A percentile compares a stretch with the other conserved stretches of the same genome.
Conservation (phyloP, 1,140 invertebrate genomes). For the Protaetia brevitarsis region DNA sequence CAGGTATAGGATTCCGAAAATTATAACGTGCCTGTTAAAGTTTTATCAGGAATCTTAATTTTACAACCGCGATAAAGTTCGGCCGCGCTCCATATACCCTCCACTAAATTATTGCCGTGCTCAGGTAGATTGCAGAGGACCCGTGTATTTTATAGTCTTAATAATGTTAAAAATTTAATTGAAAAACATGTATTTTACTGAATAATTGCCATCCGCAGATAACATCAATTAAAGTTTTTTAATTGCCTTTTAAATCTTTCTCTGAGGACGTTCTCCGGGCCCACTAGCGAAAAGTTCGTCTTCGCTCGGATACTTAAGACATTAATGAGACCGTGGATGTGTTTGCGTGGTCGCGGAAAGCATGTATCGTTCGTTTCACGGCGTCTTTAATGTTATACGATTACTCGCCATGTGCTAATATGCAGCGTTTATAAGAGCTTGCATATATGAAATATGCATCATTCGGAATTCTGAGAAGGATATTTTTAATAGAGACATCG, state of each 20-base stretch:
- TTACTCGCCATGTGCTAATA: not conserved
- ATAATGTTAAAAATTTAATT: slow-evolving; percentile 12
- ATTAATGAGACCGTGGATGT: slow-evolving; percentile 8
- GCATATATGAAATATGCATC: not conserved
- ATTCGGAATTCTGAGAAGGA: not conserved
- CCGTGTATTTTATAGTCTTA: not conserved
- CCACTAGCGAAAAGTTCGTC: slow-evolving; percentile 3
- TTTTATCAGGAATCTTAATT: not conserved
- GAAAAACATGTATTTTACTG: slow-evolving; percentile 15
- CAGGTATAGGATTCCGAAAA: too few species aligned
- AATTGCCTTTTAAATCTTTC: slow-evolving; percentile 10
- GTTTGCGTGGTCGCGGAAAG: slow-evolving; percentile 11
- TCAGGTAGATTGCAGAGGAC: not conserved
- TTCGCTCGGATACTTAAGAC: not conserved
- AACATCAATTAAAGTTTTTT: slow-evolving; percentile 15
- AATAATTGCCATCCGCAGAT: slow-evolving; percentile 16
- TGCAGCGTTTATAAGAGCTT: not conserved
- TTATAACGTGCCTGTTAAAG: too few species aligned
- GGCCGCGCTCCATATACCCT: not conserved
- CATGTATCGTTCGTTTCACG: not conserved
- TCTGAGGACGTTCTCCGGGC: not conserved
- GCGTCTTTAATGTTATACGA: slow-evolving; percentile 16
- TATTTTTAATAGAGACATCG: not conserved
- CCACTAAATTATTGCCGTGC: not conserved
- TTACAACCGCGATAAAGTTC: not conserved